A percentile compares a stretch with the other conserved stretches of the same genome.
Evolutionary conservation across 2,113 vertebrate genomes (phyloP).

Genomic region (Actinemys pallida): DNA sequence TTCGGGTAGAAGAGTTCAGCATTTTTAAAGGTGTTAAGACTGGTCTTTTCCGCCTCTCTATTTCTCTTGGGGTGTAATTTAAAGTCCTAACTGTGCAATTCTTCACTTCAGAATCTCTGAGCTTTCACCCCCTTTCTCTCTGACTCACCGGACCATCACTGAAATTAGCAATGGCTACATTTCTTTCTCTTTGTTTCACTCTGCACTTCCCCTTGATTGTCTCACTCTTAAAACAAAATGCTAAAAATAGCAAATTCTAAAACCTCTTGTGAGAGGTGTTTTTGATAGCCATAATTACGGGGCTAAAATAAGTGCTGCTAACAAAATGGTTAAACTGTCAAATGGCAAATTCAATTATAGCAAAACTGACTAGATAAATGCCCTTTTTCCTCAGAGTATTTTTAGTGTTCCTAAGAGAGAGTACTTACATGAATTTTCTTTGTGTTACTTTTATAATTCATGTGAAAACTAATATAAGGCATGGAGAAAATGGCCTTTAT

Average conservation of each 20-base stretch:
- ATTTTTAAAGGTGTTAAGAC: not conserved
- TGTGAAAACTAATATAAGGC: not conserved
- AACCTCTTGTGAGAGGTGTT: not conserved
- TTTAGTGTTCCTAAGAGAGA: not conserved
- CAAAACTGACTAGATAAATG: not conserved
- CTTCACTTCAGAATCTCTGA: not conserved
- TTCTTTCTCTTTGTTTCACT: not conserved
- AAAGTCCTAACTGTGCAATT: not conserved
- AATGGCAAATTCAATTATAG: not conserved
- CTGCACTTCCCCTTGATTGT: not conserved
- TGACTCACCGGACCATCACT: not conserved
- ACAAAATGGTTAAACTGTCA: not conserved
- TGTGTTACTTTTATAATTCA: not conserved
- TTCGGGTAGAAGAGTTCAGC: not conserved
- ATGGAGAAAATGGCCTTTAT: not conserved
- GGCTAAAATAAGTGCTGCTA: not conserved
- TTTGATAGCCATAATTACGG: not conserved
- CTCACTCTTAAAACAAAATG: not conserved
- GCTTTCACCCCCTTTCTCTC: not conserved
- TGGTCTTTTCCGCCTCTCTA: not conserved
- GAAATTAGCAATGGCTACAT: not conserved
- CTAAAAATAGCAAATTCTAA: not conserved
- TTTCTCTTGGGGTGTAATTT: not conserved
- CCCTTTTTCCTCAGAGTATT: not conserved
- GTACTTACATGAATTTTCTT: not conserved